Evolutionary conservation across 2,797 vertebrate species (phyloP), one percentile per base, ranked within the genome.

Genomic region (Neomorphus geoffroyi): DNA sequence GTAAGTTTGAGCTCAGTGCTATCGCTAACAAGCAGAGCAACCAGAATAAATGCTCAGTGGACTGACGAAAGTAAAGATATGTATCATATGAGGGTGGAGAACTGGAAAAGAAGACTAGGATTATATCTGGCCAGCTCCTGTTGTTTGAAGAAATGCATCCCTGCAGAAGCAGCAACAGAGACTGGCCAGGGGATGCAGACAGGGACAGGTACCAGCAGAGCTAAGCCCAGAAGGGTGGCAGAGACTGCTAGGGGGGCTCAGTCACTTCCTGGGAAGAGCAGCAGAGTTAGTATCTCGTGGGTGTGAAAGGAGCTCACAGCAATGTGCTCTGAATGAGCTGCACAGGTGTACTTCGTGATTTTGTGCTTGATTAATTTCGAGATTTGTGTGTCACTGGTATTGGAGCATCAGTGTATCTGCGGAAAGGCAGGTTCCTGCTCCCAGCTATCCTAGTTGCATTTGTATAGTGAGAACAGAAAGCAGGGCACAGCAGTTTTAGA

Each of bases 361-460:
- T 81, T 8, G 2, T 10, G 24, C n/a, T 88, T 85, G 27, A 56
- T 48, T 65, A 15, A 27, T 33, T 78, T 57, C 37, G 10, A 10
- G 27, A 58, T 74, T 54, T 78, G 6, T 0, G 0, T 5, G 5
- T n/a, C 35, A 18, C 18, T 69, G 23, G 13, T 28, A 35, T 51
- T n/a, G 18, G 26, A 85, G 50, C 24, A 28, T 24, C 28, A 5
- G 6, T 5, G 32, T 46, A 5, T 10, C n/a, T 48, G 8, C 11
- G 56, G 23, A 73, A 84, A 72, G n/a, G 30, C 17, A 78, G 48
- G 18, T 80, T 37, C 26, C 24, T n/a, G 6, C 19, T 69, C 48
- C 57, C 41, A 60, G 28, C n/a, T 71, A 43, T 33, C 37, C 53
- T 33, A 26, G 1, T 8, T 73, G 53, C 43, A 45, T 6, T 26